Conservation (phyloP, 2,797 vertebrate species). For the Choloepus didactylus region DNA sequence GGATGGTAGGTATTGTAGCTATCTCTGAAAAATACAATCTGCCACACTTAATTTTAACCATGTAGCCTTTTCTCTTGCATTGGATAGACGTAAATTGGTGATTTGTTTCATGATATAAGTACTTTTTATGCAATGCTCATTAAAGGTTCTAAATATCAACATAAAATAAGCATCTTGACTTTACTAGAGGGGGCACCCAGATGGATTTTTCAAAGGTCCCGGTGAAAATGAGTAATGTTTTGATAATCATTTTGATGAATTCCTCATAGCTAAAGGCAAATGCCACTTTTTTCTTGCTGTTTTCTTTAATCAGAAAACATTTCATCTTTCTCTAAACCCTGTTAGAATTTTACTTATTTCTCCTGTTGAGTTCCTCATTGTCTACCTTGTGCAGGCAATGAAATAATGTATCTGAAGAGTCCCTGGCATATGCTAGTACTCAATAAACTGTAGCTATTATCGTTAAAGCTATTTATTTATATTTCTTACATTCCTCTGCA, state of each 20-base stretch:
- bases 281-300: background rate
- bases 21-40: slow-evolving; percentile 8
- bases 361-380: background rate
- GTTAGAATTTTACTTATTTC: background rate
- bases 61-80: background rate
- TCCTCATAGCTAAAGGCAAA: background rate
- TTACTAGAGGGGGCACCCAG: background rate
- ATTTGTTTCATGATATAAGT: slow-evolving; percentile 12
- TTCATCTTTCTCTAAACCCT: background rate
- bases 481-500: background rate
- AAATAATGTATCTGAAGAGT: slow-evolving; percentile 4
- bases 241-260: background rate
- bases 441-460: background rate
- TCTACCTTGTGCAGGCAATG: background rate
- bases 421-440: background rate
- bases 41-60: background rate
- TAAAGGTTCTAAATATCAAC: slow-evolving; percentile 44
- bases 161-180: background rate
- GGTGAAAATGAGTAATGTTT: background rate
- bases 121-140: background rate
- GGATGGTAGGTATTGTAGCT: background rate
- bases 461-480: background rate
- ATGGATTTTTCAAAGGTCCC: background rate
- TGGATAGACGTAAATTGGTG: background rate
- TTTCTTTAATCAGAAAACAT: slow-evolving; percentile 15